phyloP scores from a whole-genome alignment of 2,113 vertebrate species.

The Etheostoma spectabile region DNA sequence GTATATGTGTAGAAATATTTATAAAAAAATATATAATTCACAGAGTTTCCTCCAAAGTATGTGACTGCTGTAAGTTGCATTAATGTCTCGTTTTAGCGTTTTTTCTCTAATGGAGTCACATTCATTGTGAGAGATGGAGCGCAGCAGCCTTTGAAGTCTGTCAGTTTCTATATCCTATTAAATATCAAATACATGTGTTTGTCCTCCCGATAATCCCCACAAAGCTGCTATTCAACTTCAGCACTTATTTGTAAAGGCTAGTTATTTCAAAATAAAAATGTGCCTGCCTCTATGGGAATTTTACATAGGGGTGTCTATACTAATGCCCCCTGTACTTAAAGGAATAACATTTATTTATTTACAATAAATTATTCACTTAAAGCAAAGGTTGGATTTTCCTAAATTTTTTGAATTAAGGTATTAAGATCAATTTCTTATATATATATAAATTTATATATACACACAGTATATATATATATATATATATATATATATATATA shows the following conservation, averaged over 20 bases:
- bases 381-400: too few relatives aligned
- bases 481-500: too few relatives aligned
- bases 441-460: too few relatives aligned
- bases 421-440: too few relatives aligned
- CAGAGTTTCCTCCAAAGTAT: constrained; percentile 59
- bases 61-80: constrained; percentile 65
- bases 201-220: constrained; percentile 55
- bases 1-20: constrained; percentile 50
- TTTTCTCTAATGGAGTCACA: constrained; percentile 48
- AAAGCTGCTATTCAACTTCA: constrained; percentile 39
- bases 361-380: too few relatives aligned
- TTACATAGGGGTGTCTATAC: too few relatives aligned
- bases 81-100: constrained; percentile 47
- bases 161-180: constrained; percentile 67
- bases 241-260: background rate
- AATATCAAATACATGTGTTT: constrained; percentile 71
- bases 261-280: too few relatives aligned
- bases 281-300: too few relatives aligned
- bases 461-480: too few relatives aligned
- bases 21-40: constrained; percentile 31
- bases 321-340: too few relatives aligned
- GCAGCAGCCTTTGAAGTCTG: constrained; percentile 67
- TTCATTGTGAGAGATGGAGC: constrained; percentile 43
- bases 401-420: too few relatives aligned
- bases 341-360: too few relatives aligned